Base-by-base conservation (phyloP, 2,113 vertebrate species). In the Lepus timidus region DNA sequence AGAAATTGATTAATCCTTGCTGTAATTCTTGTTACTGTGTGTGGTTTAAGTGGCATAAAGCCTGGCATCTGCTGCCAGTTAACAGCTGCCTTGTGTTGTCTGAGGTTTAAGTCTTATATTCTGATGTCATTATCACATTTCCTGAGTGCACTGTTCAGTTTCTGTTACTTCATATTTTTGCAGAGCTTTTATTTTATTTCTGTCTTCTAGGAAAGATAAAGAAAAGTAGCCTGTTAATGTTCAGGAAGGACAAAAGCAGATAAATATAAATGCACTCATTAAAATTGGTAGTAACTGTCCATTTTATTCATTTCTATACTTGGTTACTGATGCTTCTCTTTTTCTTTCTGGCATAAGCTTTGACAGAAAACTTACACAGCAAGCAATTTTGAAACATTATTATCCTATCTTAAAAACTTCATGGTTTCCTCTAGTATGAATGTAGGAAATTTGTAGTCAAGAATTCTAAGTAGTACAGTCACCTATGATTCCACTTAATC, bases 381-480 rank as follows among this genome's bases (percentile, higher is more conserved):
- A 85, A 85, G 22, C 29, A 84, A 9, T 88, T 91, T 94, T 90
- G 44, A 61, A 87, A 87, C 71, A 39, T 95, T 75, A 90, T 16
- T 71, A 65, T 89, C 44, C 31, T 87, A 12, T 20, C 29, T 39
- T 71, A 39, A 85, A 91, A 83, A 94, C 39, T 65, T 92, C 36
- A 0, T 74, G 52, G 74, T 93, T 93, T 82, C 49, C 36, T 5
- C 74, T 73, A 75, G 65, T 78, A 27, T 55, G 31, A 78, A 20
- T 79, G 82, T 74, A 65, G 19, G 51, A 22, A 44, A 2, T 88
- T 85, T 79, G 3, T 83, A 36, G 25, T 71, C 55, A 33, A 2
- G 39, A 44, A 85, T 89, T 85, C 31, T 44, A 17, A 93, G 27
- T 70, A 29, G 4, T 78, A 22, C 19, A 51, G 4, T 83, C 51